Conservation (phyloP, 1,140 invertebrate genomes). For the Stegodyphus mimosarum region DNA sequence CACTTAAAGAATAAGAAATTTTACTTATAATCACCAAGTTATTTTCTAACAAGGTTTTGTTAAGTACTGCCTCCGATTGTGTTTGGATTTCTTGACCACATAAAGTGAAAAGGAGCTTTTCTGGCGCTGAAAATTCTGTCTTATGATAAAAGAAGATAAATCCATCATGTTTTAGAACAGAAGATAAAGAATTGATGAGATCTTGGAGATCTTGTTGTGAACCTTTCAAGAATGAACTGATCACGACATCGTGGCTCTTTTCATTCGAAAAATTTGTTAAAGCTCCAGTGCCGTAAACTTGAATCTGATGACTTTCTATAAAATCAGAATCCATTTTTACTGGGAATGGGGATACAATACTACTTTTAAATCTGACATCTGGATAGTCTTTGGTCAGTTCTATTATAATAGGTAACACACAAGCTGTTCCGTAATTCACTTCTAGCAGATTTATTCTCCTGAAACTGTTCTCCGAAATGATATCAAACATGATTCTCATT, state of each 20-base stretch:
- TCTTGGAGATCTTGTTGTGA: neutral
- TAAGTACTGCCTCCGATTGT: neutral
- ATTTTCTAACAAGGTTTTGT: neutral
- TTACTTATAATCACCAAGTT: constrained; percentile 27
- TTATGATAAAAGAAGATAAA: constrained; percentile 37
- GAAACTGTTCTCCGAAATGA: constrained; percentile 57
- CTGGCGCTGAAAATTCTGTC: neutral
- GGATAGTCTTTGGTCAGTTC: constrained; percentile 16
- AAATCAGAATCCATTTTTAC: neutral
- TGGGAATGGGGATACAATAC: neutral
- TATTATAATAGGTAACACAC: neutral
- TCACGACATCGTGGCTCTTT: constrained; percentile 24
- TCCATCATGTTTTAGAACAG: constrained; percentile 6
- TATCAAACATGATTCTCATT: constrained; percentile 53
- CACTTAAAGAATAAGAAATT: constrained; percentile 15
- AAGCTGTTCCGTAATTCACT: neutral
- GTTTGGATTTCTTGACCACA: neutral
- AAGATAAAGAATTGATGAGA: neutral
- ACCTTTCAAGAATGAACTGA: constrained; percentile 26
- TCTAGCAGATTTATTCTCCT: constrained; percentile 54
- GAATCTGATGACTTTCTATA: neutral
- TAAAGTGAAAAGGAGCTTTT: constrained; percentile 1
- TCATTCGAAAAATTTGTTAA: neutral
- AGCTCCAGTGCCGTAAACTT: neutral
- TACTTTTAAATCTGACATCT: constrained; percentile 37